Evolutionary conservation across 2,113 vertebrate genomes (phyloP), one percentile per base, ranked within the genome.

Genomic region (Rhipidura dahli): DNA sequence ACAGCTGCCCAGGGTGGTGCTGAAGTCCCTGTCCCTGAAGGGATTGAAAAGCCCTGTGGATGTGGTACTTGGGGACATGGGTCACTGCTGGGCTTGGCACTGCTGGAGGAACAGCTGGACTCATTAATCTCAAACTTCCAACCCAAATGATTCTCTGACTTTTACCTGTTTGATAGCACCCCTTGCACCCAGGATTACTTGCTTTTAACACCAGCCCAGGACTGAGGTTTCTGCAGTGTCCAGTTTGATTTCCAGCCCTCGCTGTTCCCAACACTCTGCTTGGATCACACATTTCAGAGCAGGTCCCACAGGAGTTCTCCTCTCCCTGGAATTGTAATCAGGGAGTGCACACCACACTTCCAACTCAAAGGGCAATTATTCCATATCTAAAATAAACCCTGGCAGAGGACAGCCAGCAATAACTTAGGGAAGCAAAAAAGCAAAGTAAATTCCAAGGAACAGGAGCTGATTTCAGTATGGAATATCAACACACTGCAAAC

Each of bases 81-180:
- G 10, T 30, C 10, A 72, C 15, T 22, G 45, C 24, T 51, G 65
- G 51, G 15, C 44, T 40, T n/a, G 42, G 37, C 33, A n/a, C 13
- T 64, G 65, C 57, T n/a, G 33, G 27, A 27, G 13, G 16, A 63
- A 3, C 10, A 26, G n/a, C 23, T 47, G 31, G 21, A 20, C 21
- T 49, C 0, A 0, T 27, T 30, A 30, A 35, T 19, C 33, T 31
- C 21, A 35, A 9, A 40, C 65, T 65, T 53, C n/a, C 45, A 72
- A 6, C 6, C 17, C 4, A 23, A 27, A 47, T 0, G 1, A 14
- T 40, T 47, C n/a, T 10, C 3, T 45, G 24, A 11, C 14, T 11
- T 23, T 82, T 60, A 61, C 40, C 44, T 78, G 14, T 83, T 68
- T 37, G 31, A 65, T 50, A 69, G 19, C 7, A 49, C 53, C 26